Base-by-base conservation (phyloP, 2,113 vertebrate species). In the Eleginops maclovinus region DNA sequence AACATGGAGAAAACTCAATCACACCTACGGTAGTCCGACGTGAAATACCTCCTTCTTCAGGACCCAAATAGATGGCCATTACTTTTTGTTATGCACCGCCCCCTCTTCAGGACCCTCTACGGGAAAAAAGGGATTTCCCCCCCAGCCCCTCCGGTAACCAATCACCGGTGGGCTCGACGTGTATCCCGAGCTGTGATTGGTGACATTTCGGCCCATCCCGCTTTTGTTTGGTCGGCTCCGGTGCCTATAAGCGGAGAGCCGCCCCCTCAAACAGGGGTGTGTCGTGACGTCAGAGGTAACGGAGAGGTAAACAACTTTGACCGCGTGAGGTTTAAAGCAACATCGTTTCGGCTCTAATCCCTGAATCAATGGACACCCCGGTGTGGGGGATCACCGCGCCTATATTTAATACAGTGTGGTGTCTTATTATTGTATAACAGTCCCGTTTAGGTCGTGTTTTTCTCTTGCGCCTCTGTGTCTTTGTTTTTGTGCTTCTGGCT, bases 231-330 rank as follows among this genome's bases (percentile, higher is more conserved):
- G 91, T 79, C 63, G 1, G 31, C 22, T 26, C 49, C 40, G 17
- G 65, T 83, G 94, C 79, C 84, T 79, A 16, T 93, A 89, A 49
- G 16, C 19, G 50, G 13, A 58, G 81, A 4, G 0, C 83, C 75
- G 81, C 87, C 90, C 87, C 22, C 55, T 85, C 73, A 89, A 90
- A 92, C 85, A 95, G 94, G 94, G 95, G 95, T 95, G 95, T 95
- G 95, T 95, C 95, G 73, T 95, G 93, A 95, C 94, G 94, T 95
- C 94, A 95, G 90, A 93, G 89, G 92, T 89, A 91, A 88, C 89
- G 86, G 91, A 91, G 93, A 95, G 93, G 95, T 95, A 95, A 95
- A 95, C 94, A 95, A 94, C 93, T 94, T 92, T 91, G 93, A 93
- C 92, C 94, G 94, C 92, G 93, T 94, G 94, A 95, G 94, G 81